Conservation (phyloP, 2,888 invertebrate species). For the Quadroppia sp. region DNA sequence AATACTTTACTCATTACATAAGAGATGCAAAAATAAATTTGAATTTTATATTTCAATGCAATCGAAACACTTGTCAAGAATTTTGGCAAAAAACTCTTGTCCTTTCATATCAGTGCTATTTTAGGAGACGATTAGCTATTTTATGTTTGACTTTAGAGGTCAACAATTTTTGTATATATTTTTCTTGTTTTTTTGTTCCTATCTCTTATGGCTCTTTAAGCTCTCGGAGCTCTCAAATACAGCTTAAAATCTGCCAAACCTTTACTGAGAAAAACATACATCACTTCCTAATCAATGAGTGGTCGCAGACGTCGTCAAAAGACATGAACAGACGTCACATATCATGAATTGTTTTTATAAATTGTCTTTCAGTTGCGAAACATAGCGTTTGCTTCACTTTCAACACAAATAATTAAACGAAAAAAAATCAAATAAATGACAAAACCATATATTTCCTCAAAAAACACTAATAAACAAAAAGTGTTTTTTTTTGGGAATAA, state of each 20-base stretch:
- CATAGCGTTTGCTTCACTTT: background rate
- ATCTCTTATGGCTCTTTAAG: background rate
- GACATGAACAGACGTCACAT: background rate
- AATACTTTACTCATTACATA: no score
- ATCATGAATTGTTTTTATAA: background rate
- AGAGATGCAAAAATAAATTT: no score
- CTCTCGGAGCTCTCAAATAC: no score
- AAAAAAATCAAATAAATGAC: background rate
- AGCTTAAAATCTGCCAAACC: background rate
- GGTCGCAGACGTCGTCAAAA: background rate
- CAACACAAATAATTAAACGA: background rate
- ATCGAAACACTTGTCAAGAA: no score
- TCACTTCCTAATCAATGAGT: slow-evolving; percentile 5
- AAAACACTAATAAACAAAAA: background rate
- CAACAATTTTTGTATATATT: background rate
- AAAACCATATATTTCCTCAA: background rate
- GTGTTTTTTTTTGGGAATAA: background rate
- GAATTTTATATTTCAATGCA: no score
- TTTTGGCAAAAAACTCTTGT: no score
- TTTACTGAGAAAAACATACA: background rate
- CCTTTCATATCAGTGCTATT: no score
- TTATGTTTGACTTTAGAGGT: background rate
- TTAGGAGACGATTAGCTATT: no score
- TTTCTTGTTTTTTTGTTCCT: background rate
- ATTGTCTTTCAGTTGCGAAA: background rate